Conservation (phyloP, 2,888 invertebrate genomes). For the Agrochola lychnidis region DNA sequence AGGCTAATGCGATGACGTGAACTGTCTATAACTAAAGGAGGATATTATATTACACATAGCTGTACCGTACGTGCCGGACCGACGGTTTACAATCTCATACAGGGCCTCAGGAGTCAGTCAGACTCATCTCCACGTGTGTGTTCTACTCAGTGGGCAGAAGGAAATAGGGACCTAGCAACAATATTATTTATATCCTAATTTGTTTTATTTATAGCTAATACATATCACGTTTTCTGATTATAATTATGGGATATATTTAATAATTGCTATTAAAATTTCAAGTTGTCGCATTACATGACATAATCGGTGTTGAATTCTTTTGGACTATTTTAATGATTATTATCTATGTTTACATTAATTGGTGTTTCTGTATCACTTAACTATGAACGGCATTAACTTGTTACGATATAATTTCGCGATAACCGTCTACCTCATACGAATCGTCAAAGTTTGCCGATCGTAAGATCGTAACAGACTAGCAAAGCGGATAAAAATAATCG, state of each 20-base stretch:
- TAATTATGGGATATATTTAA: constrained; percentile 39
- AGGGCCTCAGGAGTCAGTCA: neutral
- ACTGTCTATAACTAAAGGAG: constrained; percentile 11
- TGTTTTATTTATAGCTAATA: constrained; percentile 57
- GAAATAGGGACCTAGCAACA: constrained; percentile 25
- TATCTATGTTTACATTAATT: constrained; percentile 39
- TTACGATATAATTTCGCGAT: constrained; percentile 5
- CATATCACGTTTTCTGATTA: constrained; percentile 56
- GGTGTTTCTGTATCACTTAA: constrained; percentile 33
- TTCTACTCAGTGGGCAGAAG: constrained; percentile 5
- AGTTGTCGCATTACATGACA: constrained; percentile 4
- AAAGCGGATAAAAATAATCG: constrained; percentile 61
- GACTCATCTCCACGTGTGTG: neutral
- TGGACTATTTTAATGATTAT: constrained; percentile 32
- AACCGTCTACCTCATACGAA: constrained; percentile 1
- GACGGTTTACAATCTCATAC: neutral
- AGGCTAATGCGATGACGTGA: constrained; percentile 18
- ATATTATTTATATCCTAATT: constrained; percentile 44
- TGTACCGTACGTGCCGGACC: neutral
- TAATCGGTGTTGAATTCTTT: constrained; percentile 17
- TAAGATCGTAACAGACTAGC: constrained; percentile 65
- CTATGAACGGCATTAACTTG: constrained; percentile 3
- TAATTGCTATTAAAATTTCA: constrained; percentile 33
- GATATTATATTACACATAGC: constrained; percentile 8
- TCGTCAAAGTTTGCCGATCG: neutral